A percentile compares a stretch with the other conserved stretches of the same genome.
These are phyloP conservation scores for Podotricha telesiphe DNA, from an alignment of 2,888 invertebrate genomes.

Conservation along the genomic window DNA sequence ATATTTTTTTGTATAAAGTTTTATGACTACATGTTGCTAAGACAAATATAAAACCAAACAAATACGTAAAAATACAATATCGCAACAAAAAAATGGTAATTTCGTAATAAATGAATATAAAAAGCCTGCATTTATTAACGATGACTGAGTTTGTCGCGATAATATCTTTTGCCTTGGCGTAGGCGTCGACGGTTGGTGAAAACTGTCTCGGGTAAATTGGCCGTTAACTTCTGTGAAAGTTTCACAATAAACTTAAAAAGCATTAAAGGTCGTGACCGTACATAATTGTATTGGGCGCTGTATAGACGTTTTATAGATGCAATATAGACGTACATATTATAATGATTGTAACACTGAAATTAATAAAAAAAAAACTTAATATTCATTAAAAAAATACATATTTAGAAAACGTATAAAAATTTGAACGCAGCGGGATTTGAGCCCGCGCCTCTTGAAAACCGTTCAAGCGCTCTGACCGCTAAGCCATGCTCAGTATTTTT, in stretches of 20 bases:
- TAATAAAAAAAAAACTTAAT: too few species aligned
- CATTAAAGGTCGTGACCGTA: slow-evolving; percentile 37
- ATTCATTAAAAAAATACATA: too few species aligned
- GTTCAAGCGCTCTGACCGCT: too few species aligned
- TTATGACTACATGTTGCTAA: too few species aligned
- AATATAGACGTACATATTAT: too few species aligned
- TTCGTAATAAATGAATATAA: slow-evolving; percentile 24
- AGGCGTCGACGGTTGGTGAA: slow-evolving; percentile 34
- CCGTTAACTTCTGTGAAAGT: slow-evolving; percentile 34
- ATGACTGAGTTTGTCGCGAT: not conserved
- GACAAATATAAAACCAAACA: too few species aligned
- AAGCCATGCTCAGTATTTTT: too few species aligned
- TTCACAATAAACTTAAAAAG: slow-evolving; percentile 32
- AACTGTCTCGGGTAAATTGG: slow-evolving; percentile 36
- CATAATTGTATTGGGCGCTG: slow-evolving; percentile 30
- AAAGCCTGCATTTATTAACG: slow-evolving; percentile 12
- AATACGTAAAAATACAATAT: not conserved
- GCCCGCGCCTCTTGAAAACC: too few species aligned
- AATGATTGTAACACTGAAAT: too few species aligned
- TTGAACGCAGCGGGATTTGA: too few species aligned
- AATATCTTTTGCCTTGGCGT: slow-evolving; percentile 24
- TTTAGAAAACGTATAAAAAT: too few species aligned
- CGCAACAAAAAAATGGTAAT: not conserved
- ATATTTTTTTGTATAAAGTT: too few species aligned
- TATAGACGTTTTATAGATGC: slow-evolving; percentile 10